These are phyloP conservation scores for Eristalis tenax DNA, from an alignment of 2,888 invertebrate species.

Conservation along the genomic window DNA sequence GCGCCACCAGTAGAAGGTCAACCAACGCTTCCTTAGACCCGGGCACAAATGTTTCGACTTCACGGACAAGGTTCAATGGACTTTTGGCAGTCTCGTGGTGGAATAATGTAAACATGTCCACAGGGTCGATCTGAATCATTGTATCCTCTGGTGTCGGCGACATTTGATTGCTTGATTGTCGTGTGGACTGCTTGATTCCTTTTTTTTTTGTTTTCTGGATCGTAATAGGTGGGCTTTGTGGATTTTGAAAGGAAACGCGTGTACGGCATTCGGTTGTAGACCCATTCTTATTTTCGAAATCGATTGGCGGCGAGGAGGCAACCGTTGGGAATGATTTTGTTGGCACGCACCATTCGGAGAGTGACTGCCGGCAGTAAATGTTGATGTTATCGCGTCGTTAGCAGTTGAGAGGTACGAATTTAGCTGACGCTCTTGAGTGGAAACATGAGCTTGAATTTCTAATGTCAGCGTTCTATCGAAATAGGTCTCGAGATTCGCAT, in stretches of 20 bases:
- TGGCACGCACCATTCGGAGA: not conserved
- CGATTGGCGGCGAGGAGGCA: not conserved
- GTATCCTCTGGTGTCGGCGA: not conserved
- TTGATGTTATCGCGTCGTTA: conserved; percentile 6
- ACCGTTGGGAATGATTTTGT: not conserved
- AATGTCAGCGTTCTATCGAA: not conserved
- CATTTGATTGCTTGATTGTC: not conserved
- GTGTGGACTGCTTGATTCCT: not conserved
- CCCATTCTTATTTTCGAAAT: not conserved
- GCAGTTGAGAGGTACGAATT: not conserved
- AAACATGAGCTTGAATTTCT: not conserved
- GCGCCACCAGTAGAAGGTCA: not conserved
- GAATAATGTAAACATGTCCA: not conserved
- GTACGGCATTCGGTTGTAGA: not conserved
- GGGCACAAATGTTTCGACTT: not conserved
- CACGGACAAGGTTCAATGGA: not conserved
- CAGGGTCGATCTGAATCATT: not conserved
- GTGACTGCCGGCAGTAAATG: conserved; percentile 8
- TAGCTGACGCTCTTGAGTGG: not conserved
- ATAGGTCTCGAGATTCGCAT: not conserved
- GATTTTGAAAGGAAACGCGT: conserved; percentile 14
- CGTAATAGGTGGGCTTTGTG: not conserved
- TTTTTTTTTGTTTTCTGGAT: not conserved
- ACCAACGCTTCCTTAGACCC: not conserved
- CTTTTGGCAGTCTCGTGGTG: not conserved